These are phyloP conservation scores for Platerodrilus igneus DNA, from an alignment of 2,888 invertebrate genomes.

Conservation along the genomic window DNA sequence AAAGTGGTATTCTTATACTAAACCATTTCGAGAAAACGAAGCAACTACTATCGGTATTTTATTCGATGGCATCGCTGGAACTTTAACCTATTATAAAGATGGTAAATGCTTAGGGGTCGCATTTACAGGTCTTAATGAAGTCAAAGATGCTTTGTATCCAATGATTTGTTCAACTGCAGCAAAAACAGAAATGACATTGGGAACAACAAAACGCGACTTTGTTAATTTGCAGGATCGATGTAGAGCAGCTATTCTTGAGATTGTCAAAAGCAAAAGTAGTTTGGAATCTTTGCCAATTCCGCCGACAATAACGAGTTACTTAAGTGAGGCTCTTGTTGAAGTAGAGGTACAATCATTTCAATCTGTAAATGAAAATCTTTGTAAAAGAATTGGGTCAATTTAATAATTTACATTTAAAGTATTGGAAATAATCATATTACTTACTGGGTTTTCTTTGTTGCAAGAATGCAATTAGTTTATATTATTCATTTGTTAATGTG, in stretches of 20 bases:
- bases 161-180: slow-evolving; percentile 69
- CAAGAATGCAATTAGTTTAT: too few relatives aligned
- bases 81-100: slow-evolving; percentile 67
- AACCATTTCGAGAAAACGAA: slow-evolving; percentile 65
- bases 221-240: slow-evolving; percentile 65
- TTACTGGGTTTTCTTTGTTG: too few relatives aligned
- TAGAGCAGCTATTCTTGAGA: slow-evolving; percentile 58
- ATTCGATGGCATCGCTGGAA: slow-evolving; percentile 65
- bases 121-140: slow-evolving; percentile 59
- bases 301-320: slow-evolving; percentile 53
- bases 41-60: slow-evolving; percentile 63
- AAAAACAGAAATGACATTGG: slow-evolving; percentile 67
- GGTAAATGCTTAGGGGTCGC: slow-evolving; percentile 65
- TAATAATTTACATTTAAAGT: too few relatives aligned
- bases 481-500: too few relatives aligned
- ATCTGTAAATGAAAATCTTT: slow-evolving; percentile 39
- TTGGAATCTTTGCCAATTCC: slow-evolving; percentile 57
- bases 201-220: slow-evolving; percentile 57
- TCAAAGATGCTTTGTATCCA: slow-evolving; percentile 62
- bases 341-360: slow-evolving; percentile 38
- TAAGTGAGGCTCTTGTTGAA: slow-evolving; percentile 53
- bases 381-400: too few relatives aligned
- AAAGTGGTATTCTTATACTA: slow-evolving; percentile 58
- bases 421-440: too few relatives aligned
- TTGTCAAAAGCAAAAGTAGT: slow-evolving; percentile 49